These are phyloP conservation scores for Chaetogeoica ovagalla DNA, from an alignment of 2,888 invertebrate genomes.

Conservation along the genomic window DNA sequence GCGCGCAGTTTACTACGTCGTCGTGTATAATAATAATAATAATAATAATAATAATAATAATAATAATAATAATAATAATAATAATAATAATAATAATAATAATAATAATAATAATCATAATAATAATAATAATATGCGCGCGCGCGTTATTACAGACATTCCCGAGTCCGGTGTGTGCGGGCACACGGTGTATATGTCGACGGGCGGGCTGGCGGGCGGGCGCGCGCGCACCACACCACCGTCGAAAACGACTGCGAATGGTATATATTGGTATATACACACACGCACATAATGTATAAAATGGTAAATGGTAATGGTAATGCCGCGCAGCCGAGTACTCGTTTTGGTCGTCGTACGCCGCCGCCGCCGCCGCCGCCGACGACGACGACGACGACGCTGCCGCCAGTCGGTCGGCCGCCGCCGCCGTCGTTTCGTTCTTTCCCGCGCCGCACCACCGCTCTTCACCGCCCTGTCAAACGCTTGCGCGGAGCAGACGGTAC, in stretches of 20 bases:
- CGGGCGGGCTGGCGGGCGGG: no score
- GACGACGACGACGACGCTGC: constrained; percentile 14
- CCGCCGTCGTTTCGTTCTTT: neutral
- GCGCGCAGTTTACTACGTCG: neutral
- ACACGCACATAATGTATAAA: no score
- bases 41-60: neutral
- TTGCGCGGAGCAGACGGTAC: no score
- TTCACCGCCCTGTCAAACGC: no score
- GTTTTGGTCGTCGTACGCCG: constrained; percentile 50
- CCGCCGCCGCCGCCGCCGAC: constrained; percentile 21
- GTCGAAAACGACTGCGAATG: neutral
- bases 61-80: neutral
- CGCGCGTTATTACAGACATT: constrained; percentile 48
- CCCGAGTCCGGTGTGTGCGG: neutral
- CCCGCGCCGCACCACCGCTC: neutral
- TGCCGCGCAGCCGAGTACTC: constrained; percentile 29
- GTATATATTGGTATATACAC: constrained; percentile 12
- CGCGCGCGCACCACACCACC: neutral
- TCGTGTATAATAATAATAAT: constrained; percentile 28
- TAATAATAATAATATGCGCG: no score
- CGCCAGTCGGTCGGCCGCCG: constrained; percentile 30
- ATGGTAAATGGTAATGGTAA: neutral
- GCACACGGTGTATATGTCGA: neutral
- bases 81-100: constrained; percentile 12
- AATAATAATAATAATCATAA: constrained; percentile 9